Evolutionary conservation across 2,113 vertebrate genomes (phyloP).

Genomic region (Pelvicachromis taeniatus): DNA sequence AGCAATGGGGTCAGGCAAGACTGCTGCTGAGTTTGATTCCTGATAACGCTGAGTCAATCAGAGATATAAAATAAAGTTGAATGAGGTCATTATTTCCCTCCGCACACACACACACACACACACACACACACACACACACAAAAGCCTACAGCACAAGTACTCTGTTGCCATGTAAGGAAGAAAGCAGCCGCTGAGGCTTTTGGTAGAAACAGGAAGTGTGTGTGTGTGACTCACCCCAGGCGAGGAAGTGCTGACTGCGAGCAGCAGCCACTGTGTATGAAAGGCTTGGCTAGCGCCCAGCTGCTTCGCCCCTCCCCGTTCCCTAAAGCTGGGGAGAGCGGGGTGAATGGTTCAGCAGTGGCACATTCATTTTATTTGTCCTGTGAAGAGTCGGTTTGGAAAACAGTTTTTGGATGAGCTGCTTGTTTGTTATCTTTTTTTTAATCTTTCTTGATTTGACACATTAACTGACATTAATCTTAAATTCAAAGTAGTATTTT

Average conservation of each 20-base stretch:
- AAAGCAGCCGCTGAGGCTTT: constrained; percentile 45
- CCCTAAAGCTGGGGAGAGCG: background rate
- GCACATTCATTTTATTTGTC: background rate
- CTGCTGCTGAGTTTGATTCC: background rate
- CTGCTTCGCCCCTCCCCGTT: background rate
- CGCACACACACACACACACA: background rate
- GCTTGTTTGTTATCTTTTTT: background rate
- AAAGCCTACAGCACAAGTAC: background rate
- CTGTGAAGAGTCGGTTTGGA: background rate
- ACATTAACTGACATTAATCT: background rate
- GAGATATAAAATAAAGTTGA: background rate
- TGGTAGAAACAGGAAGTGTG: constrained; percentile 66
- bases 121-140: background rate
- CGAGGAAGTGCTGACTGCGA: constrained; percentile 59
- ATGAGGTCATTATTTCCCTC: background rate
- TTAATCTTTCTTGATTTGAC: background rate
- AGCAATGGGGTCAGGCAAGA: background rate
- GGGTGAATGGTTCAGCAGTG: background rate
- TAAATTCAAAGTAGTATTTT: background rate
- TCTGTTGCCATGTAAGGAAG: constrained; percentile 70
- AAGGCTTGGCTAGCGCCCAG: constrained; percentile 14
- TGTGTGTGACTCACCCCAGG: constrained; percentile 44
- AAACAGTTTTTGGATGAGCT: background rate
- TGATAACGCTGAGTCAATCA: background rate
- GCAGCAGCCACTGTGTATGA: constrained; percentile 6